These are phyloP conservation scores for Saguinus midas DNA, from an alignment of 2,113 vertebrate species.

Conservation along the genomic window DNA sequence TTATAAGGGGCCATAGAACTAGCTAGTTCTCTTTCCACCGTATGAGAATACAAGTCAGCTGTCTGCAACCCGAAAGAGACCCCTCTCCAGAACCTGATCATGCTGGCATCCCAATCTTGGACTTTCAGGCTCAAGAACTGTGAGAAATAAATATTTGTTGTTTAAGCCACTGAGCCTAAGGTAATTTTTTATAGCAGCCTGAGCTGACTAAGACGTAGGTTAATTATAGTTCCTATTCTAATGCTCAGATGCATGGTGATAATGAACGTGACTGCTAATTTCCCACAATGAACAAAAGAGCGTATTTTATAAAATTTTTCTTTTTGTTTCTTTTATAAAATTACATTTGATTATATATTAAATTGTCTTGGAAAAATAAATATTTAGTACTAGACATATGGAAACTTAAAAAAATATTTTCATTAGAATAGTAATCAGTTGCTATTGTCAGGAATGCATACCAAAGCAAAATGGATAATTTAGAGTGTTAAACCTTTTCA, in stretches of 20 bases:
- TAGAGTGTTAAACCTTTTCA: neutral
- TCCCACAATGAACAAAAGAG: neutral
- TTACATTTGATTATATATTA: neutral
- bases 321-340: constrained; percentile 36
- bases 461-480: constrained; percentile 48
- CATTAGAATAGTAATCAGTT: neutral
- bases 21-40: neutral
- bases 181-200: neutral
- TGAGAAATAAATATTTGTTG: neutral
- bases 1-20: neutral
- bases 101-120: neutral
- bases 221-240: neutral
- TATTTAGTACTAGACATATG: neutral
- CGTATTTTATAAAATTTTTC: neutral
- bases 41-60: neutral
- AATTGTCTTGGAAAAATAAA: constrained; percentile 14
- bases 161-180: neutral
- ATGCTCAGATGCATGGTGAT: neutral
- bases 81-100: neutral
- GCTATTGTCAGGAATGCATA: neutral
- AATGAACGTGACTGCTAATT: neutral
- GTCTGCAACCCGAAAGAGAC: rapidly evolving
- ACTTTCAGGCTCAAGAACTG: too few species aligned
- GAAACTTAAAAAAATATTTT: constrained; percentile 47
- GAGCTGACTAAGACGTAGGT: neutral